phyloP scores from a whole-genome alignment of 2,113 vertebrate species.

The Centropus bengalensis region DNA sequence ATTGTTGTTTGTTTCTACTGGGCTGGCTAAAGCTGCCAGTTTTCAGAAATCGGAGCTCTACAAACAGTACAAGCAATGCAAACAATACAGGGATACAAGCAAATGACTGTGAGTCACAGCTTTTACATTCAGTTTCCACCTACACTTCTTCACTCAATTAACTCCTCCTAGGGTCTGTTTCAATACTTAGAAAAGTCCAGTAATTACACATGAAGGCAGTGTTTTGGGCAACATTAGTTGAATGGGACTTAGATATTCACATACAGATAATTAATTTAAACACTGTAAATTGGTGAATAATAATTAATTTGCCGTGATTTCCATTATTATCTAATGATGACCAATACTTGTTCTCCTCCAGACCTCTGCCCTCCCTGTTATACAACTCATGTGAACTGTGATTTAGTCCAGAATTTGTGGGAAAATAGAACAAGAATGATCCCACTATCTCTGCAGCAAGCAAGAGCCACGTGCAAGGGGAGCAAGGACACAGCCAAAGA shows the following conservation, averaged over 20 bases:
- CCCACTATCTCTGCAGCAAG: neutral
- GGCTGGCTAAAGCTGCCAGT: neutral
- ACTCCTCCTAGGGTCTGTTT: neutral
- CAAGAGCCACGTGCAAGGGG: neutral
- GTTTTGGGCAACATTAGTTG: neutral
- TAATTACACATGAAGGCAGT: neutral
- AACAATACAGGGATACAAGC: slow-evolving; percentile 24
- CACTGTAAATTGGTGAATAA: neutral
- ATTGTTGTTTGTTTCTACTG: slow-evolving; percentile 13
- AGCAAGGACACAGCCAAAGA: neutral
- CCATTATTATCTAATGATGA: neutral
- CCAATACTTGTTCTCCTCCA: neutral
- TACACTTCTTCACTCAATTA: slow-evolving; percentile 26
- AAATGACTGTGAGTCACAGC: slow-evolving; percentile 32
- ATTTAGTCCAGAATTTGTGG: neutral
- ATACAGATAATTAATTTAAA: neutral
- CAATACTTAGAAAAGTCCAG: neutral
- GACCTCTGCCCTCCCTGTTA: neutral
- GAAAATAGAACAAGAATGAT: neutral
- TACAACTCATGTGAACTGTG: neutral
- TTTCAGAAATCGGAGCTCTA: neutral
- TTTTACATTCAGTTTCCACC: slow-evolving; percentile 27
- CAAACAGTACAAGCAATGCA: neutral
- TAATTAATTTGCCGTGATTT: neutral
- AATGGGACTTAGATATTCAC: neutral